phyloP scores from a whole-genome alignment of 2,888 invertebrate species.

The Patella ulyssiponensis region DNA sequence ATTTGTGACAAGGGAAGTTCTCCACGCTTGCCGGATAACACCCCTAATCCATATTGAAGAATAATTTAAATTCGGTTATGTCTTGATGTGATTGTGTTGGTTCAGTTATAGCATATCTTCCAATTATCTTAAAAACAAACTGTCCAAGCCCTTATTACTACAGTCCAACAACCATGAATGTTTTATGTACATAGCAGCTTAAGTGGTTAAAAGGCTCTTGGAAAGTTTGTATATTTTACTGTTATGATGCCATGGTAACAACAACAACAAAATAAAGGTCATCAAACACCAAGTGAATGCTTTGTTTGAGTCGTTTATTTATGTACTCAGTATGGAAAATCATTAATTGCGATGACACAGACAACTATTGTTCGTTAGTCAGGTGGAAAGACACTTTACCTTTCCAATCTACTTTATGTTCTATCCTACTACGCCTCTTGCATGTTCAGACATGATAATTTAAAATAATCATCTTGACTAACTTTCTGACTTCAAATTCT shows the following conservation, averaged over 20 bases:
- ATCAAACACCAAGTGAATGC: slow-evolving; percentile 19
- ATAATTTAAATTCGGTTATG: not conserved
- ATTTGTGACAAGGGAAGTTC: too few relatives aligned
- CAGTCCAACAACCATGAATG: too few relatives aligned
- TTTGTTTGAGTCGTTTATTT: slow-evolving; percentile 8
- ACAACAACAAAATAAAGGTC: slow-evolving; percentile 15
- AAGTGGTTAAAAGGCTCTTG: slow-evolving; percentile 16
- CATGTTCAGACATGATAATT: too few relatives aligned
- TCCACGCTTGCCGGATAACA: too few relatives aligned
- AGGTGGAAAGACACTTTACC: slow-evolving; percentile 2
- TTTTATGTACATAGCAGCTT: not conserved
- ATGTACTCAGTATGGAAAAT: not conserved
- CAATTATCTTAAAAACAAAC: too few relatives aligned
- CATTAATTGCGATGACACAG: slow-evolving; percentile 3
- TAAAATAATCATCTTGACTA: too few relatives aligned
- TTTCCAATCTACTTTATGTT: not conserved
- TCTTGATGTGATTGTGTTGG: slow-evolving; percentile 1
- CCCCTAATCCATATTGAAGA: too few relatives aligned
- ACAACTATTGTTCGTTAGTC: not conserved
- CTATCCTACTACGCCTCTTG: not conserved
- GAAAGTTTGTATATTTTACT: slow-evolving; percentile 22
- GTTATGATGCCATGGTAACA: slow-evolving; percentile 24
- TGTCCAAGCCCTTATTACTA: too few relatives aligned
- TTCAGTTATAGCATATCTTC: too few relatives aligned
- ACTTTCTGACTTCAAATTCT: too few relatives aligned